Percentiles rank a stretch among this genome's conserved stretches.
These are phyloP conservation scores for Pomacea canaliculata DNA, from an alignment of 2,888 invertebrate species.

Conservation along the genomic window DNA sequence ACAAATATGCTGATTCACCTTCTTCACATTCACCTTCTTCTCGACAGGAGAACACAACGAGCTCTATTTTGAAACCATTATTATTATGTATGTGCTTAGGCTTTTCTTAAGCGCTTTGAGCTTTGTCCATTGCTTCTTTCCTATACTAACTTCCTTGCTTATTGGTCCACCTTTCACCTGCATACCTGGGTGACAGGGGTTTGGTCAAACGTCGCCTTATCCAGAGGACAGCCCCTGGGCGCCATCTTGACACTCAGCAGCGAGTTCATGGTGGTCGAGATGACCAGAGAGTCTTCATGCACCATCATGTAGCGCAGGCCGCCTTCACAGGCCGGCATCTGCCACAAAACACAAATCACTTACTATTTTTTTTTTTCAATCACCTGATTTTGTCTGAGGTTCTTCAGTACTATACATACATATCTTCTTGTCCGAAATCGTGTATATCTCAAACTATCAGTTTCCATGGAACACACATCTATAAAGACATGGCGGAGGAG, in stretches of 20 bases:
- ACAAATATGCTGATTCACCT: background rate
- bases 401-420: no score
- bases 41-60: no score
- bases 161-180: no score
- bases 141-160: no score
- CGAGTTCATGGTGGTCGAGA: conserved; percentile 67
- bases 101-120: background rate
- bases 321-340: conserved; percentile 61
- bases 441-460: no score
- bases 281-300: conserved; percentile 46
- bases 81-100: background rate
- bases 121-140: background rate
- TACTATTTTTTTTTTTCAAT: no score
- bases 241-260: conserved; percentile 49
- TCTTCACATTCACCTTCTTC: background rate
- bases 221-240: conserved; percentile 42
- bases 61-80: no score
- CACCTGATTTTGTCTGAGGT: no score
- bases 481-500: no score
- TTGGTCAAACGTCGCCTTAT: conserved; percentile 44
- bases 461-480: no score
- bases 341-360: background rate
- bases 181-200: conserved; percentile 46
- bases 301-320: conserved; percentile 56
- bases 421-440: no score